Evolutionary conservation across 2,797 vertebrate species (phyloP).

Genomic region (Sebastes umbrosus): DNA sequence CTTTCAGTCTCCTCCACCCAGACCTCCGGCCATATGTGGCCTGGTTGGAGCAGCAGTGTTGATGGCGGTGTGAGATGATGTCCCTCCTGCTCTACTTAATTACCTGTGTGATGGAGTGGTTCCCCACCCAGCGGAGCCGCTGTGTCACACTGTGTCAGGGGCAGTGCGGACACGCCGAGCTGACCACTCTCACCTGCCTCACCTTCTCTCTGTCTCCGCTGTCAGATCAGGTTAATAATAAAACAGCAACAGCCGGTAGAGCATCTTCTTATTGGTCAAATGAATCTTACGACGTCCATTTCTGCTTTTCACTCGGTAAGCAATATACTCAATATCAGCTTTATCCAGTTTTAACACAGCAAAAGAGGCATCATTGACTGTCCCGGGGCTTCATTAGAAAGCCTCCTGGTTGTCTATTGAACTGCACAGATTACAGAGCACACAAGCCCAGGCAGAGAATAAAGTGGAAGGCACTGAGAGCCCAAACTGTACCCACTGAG

Average conservation of each 20-base stretch:
- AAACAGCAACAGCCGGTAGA: background rate
- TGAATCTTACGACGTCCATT: background rate
- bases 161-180: conserved; percentile 17
- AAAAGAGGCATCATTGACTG: background rate
- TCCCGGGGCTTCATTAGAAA: background rate
- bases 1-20: conserved; percentile 53
- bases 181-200: conserved; percentile 34
- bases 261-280: background rate
- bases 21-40: conserved; percentile 60
- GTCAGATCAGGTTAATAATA: conserved; percentile 41
- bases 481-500: conserved; percentile 49
- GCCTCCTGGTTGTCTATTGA: background rate
- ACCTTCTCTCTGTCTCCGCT: conserved; percentile 11
- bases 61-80: conserved; percentile 25
- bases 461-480: conserved; percentile 25
- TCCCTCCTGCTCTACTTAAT: conserved; percentile 65
- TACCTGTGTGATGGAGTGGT: conserved; percentile 59
- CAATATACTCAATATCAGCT: background rate
- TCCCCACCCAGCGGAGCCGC: conserved; percentile 27
- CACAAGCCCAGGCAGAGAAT: background rate
- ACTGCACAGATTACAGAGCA: conserved; percentile 4
- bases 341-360: background rate
- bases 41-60: conserved; percentile 36
- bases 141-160: conserved; percentile 49
- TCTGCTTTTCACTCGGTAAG: background rate